Percentiles rank a stretch among this genome's conserved stretches.
Evolutionary conservation across 2,888 invertebrate genomes (phyloP).

Genomic region (Orthosia gracilis): DNA sequence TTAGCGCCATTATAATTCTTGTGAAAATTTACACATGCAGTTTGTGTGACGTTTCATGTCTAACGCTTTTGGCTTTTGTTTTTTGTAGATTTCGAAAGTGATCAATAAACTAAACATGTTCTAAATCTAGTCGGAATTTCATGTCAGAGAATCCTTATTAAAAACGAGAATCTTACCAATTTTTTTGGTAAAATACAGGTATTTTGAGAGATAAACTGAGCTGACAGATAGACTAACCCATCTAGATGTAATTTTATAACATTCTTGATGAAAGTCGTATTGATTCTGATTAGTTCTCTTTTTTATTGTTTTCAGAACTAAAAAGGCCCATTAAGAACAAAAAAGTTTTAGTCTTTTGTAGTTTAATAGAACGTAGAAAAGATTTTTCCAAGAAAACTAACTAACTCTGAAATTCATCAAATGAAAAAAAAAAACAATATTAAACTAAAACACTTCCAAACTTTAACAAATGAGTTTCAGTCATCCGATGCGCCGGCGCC

Average conservation of each 20-base stretch:
- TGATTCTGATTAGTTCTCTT: no score
- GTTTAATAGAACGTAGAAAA: not conserved
- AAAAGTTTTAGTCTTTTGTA: not conserved
- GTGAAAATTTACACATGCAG: conserved; percentile 37
- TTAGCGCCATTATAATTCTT: conserved; percentile 1
- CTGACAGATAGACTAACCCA: no score
- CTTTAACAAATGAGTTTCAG: conserved; percentile 44
- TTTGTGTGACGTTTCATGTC: conserved; percentile 4
- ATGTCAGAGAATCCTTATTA: not conserved
- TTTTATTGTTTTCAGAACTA: no score
- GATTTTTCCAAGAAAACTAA: no score
- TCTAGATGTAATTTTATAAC: no score
- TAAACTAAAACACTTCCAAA: conserved; percentile 12
- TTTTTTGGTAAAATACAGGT: not conserved
- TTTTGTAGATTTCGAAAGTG: no score
- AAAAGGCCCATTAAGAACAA: not conserved
- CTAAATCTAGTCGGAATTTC: not conserved
- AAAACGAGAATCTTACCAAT: not conserved
- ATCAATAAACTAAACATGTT: no score
- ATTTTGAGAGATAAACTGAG: not conserved
- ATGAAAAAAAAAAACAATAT: not conserved
- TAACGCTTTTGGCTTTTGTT: not conserved
- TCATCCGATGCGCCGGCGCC: conserved; percentile 55
- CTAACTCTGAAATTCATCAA: not conserved
- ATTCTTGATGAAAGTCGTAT: no score